Conservation (phyloP, 2,888 invertebrate genomes). For the Diaprepes abbreviatus region DNA sequence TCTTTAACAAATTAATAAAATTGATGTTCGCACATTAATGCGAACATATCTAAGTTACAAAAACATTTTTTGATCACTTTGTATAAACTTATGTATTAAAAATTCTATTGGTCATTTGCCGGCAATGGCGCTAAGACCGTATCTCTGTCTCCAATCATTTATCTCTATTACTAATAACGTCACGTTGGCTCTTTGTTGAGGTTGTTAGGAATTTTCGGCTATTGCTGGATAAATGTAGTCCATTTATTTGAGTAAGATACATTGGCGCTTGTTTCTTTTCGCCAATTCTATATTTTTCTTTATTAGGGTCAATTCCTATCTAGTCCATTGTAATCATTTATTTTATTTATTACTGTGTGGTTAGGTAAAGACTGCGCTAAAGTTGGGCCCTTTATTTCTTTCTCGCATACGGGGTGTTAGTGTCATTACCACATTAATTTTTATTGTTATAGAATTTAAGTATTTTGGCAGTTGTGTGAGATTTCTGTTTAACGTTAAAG, state of each 20-base stretch:
- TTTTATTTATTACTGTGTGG: not conserved
- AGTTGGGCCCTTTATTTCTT: too few relatives aligned
- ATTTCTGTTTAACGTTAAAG: too few relatives aligned
- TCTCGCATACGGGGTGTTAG: too few relatives aligned
- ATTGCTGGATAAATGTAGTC: constrained; percentile 15
- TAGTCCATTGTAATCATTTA: not conserved
- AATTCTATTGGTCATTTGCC: not conserved
- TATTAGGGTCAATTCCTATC: constrained; percentile 9
- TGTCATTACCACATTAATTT: too few relatives aligned
- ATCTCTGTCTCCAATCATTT: constrained; percentile 16
- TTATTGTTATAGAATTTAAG: too few relatives aligned
- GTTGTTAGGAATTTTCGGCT: constrained; percentile 10
- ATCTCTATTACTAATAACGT: constrained; percentile 14
- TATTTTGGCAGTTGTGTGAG: too few relatives aligned
- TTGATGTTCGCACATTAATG: too few relatives aligned
- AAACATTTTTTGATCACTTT: too few relatives aligned
- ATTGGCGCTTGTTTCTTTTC: not conserved
- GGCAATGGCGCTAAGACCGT: not conserved
- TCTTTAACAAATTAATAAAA: too few relatives aligned
- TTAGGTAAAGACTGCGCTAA: too few relatives aligned
- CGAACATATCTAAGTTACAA: too few relatives aligned
- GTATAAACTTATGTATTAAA: not conserved
- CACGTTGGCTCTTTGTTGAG: constrained; percentile 10
- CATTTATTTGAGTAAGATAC: constrained; percentile 15
- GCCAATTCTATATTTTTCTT: constrained; percentile 11